Conservation (phyloP, 2,113 vertebrate genomes). For the Siniperca knerii region DNA sequence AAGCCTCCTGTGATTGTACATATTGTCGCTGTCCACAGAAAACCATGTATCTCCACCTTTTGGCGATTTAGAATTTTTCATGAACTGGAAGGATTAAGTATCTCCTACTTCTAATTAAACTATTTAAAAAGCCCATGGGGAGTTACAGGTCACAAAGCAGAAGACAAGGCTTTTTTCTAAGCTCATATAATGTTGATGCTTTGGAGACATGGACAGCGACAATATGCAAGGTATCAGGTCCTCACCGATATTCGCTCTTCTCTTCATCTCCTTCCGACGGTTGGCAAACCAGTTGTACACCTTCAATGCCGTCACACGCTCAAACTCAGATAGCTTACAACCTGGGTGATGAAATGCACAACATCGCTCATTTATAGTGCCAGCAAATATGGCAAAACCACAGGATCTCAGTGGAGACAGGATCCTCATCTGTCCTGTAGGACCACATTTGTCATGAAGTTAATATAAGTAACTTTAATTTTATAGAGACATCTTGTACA, state of each 20-base stretch:
- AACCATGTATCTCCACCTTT: background rate
- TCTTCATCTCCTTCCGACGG: conserved; percentile 89
- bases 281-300: conserved; percentile 91
- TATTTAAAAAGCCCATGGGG: background rate
- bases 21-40: background rate
- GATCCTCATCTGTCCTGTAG: background rate
- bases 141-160: background rate
- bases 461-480: background rate
- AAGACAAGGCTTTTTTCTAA: background rate
- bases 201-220: background rate
- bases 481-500: background rate
- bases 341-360: conserved; percentile 63
- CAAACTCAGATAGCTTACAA: conserved; percentile 88
- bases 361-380: background rate
- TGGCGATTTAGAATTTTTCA: too few relatives aligned
- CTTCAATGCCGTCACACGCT: conserved; percentile 87
- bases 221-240: background rate
- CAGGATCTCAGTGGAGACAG: background rate
- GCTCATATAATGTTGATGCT: too few relatives aligned
- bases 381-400: background rate
- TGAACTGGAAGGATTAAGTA: too few relatives aligned
- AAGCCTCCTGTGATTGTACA: background rate
- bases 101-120: background rate
- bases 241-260: conserved; percentile 88
- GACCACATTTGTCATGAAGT: background rate